Percentiles rank a stretch among this genome's conserved stretches.
Evolutionary conservation across 2,888 invertebrate species (phyloP).

Genomic region (Zaprionus lineosus): DNA sequence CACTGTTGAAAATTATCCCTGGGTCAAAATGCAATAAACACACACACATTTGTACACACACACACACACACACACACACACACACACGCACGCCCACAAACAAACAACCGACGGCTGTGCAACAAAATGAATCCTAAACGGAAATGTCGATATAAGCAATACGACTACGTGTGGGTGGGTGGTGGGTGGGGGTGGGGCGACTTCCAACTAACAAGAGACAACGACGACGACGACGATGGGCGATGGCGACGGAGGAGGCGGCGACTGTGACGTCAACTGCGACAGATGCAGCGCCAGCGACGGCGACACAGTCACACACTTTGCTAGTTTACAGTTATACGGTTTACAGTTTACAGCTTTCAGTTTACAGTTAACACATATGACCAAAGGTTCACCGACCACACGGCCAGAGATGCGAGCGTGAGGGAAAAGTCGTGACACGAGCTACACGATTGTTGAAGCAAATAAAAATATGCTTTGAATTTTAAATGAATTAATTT

Average conservation of each 20-base stretch:
- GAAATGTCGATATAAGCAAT: conserved; percentile 77
- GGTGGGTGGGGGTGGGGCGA: too few species aligned
- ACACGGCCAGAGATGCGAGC: conserved; percentile 42
- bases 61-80: background rate
- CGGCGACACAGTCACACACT: conserved; percentile 53
- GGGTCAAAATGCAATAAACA: conserved; percentile 65
- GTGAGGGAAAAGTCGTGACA: conserved; percentile 18
- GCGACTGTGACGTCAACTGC: conserved; percentile 62
- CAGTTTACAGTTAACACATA: conserved; percentile 52
- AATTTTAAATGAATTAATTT: too few species aligned
- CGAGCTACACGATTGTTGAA: background rate
- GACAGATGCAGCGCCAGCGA: too few species aligned
- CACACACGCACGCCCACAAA: conserved; percentile 18
- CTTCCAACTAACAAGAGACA: conserved; percentile 17
- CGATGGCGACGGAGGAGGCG: conserved; percentile 17
- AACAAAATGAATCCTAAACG: conserved; percentile 76
- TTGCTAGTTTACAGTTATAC: conserved; percentile 52
- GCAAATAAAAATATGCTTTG: too few species aligned
- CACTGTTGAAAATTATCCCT: conserved; percentile 51
- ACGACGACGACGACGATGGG: conserved; percentile 16
- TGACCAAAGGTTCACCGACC: conserved; percentile 68
- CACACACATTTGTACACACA: conserved; percentile 13
- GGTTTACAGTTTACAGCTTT: conserved; percentile 52
- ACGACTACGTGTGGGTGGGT: too few species aligned
- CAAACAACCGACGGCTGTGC: conserved; percentile 59